Percentiles rank a stretch among this genome's conserved stretches.
These are phyloP conservation scores for Myopa testacea DNA, from an alignment of 2,888 invertebrate genomes.

Conservation along the genomic window DNA sequence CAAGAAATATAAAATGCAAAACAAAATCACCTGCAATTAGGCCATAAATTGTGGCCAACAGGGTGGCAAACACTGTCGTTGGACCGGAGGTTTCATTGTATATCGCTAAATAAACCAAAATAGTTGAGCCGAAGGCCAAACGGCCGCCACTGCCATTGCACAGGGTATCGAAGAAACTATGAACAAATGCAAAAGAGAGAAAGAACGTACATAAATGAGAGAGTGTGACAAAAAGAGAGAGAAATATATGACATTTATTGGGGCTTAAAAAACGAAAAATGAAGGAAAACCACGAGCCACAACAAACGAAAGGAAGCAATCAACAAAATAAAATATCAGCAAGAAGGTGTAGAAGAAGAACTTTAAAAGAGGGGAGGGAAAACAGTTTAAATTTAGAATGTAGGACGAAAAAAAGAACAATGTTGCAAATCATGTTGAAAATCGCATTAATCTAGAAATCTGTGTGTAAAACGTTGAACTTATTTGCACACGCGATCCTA, in stretches of 20 bases:
- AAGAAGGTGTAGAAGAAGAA: neutral
- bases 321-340: no score
- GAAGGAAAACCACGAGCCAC: no score
- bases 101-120: conserved; percentile 63
- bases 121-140: conserved; percentile 65
- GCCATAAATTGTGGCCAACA: conserved; percentile 64
- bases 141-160: conserved; percentile 66
- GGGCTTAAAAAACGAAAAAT: no score
- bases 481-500: neutral
- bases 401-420: no score
- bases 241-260: no score
- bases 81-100: conserved; percentile 67
- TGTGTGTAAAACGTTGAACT: neutral
- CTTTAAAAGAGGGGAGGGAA: neutral
- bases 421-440: neutral
- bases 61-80: conserved; percentile 61
- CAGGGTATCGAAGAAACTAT: conserved; percentile 62
- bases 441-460: neutral
- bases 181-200: conserved; percentile 19
- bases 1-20: neutral
- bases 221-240: no score
- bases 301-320: no score
- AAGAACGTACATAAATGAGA: no score
- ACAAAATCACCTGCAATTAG: conserved; percentile 62
- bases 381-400: neutral